These are phyloP conservation scores for Trachelus tabidus DNA, from an alignment of 2,888 invertebrate species.

Conservation along the genomic window DNA sequence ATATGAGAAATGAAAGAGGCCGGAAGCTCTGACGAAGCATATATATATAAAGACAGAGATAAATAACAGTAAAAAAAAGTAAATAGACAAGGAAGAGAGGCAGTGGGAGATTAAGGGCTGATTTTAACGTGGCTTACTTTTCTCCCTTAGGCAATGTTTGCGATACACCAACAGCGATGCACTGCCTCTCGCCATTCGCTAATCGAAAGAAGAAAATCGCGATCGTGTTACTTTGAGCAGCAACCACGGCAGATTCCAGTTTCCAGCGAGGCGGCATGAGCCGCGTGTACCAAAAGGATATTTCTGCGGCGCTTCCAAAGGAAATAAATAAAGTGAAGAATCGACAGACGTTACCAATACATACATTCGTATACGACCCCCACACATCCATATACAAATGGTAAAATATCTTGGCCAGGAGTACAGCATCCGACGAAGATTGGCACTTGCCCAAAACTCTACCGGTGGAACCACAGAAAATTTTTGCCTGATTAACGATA, in stretches of 20 bases:
- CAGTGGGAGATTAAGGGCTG: slow-evolving; percentile 27
- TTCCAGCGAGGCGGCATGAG: slow-evolving; percentile 22
- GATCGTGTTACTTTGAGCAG: slow-evolving; percentile 40
- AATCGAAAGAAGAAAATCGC: slow-evolving; percentile 57
- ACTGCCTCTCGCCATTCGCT: slow-evolving; percentile 33
- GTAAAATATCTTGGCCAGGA: slow-evolving; percentile 31
- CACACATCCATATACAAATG: neutral
- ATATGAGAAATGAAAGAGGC: neutral
- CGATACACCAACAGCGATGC: slow-evolving; percentile 15
- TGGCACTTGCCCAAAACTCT: slow-evolving; percentile 55
- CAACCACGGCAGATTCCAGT: slow-evolving; percentile 25
- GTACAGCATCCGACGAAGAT: slow-evolving; percentile 41
- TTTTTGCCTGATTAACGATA: slow-evolving; percentile 60
- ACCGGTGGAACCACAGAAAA: slow-evolving; percentile 51
- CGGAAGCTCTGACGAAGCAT: neutral
- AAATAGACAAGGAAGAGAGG: no score
- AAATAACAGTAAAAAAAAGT: no score
- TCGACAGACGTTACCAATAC: neutral
- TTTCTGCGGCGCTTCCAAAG: neutral
- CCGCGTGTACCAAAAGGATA: neutral
- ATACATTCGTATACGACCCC: neutral
- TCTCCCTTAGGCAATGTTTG: slow-evolving; percentile 45
- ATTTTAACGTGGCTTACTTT: slow-evolving; percentile 59
- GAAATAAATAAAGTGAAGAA: slow-evolving; percentile 49
- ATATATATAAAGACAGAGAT: no score